Conservation (phyloP, 2,113 vertebrate species). For the Hepsetus odoe region DNA sequence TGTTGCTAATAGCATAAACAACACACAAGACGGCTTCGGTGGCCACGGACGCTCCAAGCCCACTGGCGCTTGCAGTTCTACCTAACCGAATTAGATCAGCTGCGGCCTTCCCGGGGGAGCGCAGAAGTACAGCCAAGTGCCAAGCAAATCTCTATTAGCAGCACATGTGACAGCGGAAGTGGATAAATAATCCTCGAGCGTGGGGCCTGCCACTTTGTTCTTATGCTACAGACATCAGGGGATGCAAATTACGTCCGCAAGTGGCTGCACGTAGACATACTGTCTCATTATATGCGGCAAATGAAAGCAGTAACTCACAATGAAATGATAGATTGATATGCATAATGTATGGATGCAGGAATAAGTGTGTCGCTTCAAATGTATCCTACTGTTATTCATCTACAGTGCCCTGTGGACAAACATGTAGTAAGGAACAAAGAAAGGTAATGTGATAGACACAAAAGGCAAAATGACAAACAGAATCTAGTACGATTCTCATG, state of each 20-base stretch:
- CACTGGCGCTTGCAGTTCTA: conserved; percentile 30
- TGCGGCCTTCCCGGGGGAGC: conserved; percentile 51
- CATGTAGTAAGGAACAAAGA: background rate
- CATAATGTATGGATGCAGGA: conserved; percentile 27
- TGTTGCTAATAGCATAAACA: conserved; percentile 29
- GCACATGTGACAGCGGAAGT: conserved; percentile 67
- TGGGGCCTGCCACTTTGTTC: conserved; percentile 40
- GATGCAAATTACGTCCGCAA: conserved; percentile 63
- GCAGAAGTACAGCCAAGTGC: conserved; percentile 60
- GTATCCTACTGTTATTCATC: background rate
- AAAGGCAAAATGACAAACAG: background rate
- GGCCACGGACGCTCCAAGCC: background rate
- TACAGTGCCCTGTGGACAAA: conserved; percentile 10
- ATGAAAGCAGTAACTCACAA: conserved; percentile 68
- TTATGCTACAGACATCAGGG: conserved; percentile 54
- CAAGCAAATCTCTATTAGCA: conserved; percentile 72
- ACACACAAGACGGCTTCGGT: background rate
- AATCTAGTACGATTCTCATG: background rate
- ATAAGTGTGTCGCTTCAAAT: background rate
- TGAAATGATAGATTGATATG: conserved; percentile 52
- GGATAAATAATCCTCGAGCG: conserved; percentile 66
- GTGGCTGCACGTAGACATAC: conserved; percentile 68
- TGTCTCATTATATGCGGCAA: conserved; percentile 69
- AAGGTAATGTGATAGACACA: background rate
- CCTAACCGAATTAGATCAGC: conserved; percentile 47